Evolutionary conservation across 2,888 invertebrate genomes (phyloP).

Genomic region (Noctua pronuba): DNA sequence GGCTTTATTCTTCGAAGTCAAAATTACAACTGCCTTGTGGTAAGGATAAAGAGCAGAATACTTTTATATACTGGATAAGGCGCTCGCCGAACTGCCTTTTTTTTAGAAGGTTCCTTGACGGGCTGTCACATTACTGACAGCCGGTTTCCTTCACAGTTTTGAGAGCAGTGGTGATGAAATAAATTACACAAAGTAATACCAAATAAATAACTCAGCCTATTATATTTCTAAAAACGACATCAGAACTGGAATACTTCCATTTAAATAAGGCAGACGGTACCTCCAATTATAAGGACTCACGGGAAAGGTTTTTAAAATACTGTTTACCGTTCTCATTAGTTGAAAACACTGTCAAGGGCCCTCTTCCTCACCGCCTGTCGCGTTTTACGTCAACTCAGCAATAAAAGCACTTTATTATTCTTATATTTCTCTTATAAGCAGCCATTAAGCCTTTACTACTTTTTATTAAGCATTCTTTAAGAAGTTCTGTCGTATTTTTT

Average conservation of each 20-base stretch:
- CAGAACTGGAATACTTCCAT: not conserved
- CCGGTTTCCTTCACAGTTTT: no score
- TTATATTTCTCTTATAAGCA: conserved; percentile 49
- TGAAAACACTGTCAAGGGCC: conserved; percentile 51
- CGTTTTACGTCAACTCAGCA: conserved; percentile 50
- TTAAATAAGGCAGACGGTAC: not conserved
- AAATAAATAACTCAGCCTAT: no score
- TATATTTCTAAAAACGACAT: not conserved
- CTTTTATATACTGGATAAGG: no score
- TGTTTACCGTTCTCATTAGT: conserved; percentile 70
- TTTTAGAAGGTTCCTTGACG: no score
- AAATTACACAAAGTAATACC: no score
- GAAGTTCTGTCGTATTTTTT: conserved; percentile 42
- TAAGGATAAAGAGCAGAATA: not conserved
- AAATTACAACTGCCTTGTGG: not conserved
- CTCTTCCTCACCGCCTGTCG: conserved; percentile 50
- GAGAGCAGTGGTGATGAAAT: no score
- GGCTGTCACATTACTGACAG: no score
- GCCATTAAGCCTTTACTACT: conserved; percentile 51
- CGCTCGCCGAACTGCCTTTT: no score
- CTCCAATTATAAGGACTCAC: not conserved
- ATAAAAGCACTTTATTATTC: conserved; percentile 61
- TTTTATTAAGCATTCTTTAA: conserved; percentile 51
- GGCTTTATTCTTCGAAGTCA: no score
- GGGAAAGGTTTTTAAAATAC: conserved; percentile 39